Evolutionary conservation across 2,888 invertebrate genomes (phyloP), one percentile per base, ranked within the genome.

Genomic region (Synergus laeviventris): DNA sequence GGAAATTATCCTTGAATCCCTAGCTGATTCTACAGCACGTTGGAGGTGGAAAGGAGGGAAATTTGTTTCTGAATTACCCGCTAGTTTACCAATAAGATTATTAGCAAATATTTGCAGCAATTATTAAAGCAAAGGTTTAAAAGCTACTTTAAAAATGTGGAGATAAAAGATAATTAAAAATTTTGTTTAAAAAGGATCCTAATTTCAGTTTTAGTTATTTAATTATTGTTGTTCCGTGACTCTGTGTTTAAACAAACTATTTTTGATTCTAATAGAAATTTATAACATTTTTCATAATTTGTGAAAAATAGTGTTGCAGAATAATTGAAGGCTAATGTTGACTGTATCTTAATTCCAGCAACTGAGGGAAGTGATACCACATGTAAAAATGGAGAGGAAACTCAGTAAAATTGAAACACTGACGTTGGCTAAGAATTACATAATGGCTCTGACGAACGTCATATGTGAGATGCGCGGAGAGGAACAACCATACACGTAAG

Each of bases 341-440:
- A 42, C 39, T 66, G 45, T 70, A 45, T 73, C 42, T 2, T 74
- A 31, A 64, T 79, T 92, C 56, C 92, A 95, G 94, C 95, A 94
- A 91, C 92, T 95, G 76, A 92, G 95, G 86, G 95, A 95, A 90
- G 95, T 95, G 78, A 95, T 95, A 89, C 96, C 96, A 73, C 95
- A 96, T 89, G 95, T 96, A 82, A 94, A 94, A 91, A 94, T 95
- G 92, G 95, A 95, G 89, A 92, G 95, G 85, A 94, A 95, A 89
- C 91, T 96, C 86, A 95, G 95, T 83, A 96, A 96, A 92, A 96
- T 96, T 87, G 96, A 96, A 91, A 96, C 96, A 38, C 92, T 96
- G 82, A 95, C 95, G 74, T 91, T 96, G 91, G 96, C 96, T 83
- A 95, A 95, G 92, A 95, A 96, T 92, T 96, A 96, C 91, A 96